Conservation (phyloP, 2,888 invertebrate genomes). For the Hyppa rectilinea region DNA sequence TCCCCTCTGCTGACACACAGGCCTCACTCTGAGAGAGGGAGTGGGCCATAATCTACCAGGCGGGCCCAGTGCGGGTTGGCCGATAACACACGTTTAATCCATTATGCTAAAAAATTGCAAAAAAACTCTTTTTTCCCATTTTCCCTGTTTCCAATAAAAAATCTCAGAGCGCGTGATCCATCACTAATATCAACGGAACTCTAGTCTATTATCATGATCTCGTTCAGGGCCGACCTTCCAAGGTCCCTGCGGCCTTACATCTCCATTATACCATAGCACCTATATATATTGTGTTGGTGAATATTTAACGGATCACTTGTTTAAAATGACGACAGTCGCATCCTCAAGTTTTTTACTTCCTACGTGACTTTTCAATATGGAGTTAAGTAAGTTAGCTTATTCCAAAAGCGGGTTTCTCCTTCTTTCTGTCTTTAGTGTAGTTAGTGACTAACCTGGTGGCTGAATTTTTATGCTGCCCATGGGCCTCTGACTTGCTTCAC, state of each 20-base stretch:
- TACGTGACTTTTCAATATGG: background rate
- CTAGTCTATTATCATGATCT: slow-evolving; percentile 34
- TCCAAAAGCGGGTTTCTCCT: no score
- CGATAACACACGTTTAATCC: background rate
- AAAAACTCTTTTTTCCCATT: background rate
- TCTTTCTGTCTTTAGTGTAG: no score
- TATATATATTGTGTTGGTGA: slow-evolving; percentile 38
- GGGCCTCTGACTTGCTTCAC: no score
- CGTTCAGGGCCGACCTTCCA: slow-evolving; percentile 39
- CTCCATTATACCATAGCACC: slow-evolving; percentile 15
- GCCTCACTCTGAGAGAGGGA: no score
- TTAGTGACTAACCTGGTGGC: no score
- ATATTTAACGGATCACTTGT: slow-evolving; percentile 28
- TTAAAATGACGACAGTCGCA: slow-evolving; percentile 28
- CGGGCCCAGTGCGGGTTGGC: no score
- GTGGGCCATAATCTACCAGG: no score
- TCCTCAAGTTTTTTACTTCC: slow-evolving; percentile 37
- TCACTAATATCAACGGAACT: background rate
- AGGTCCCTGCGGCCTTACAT: slow-evolving; percentile 33
- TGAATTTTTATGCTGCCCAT: no score
- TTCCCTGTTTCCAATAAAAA: background rate
- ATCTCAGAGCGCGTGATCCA: background rate
- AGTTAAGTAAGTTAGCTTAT: no score
- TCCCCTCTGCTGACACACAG: no score
- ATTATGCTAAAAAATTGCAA: background rate